Base-by-base conservation (phyloP, 2,797 vertebrate genomes). In the Leptoclinus maculatus region DNA sequence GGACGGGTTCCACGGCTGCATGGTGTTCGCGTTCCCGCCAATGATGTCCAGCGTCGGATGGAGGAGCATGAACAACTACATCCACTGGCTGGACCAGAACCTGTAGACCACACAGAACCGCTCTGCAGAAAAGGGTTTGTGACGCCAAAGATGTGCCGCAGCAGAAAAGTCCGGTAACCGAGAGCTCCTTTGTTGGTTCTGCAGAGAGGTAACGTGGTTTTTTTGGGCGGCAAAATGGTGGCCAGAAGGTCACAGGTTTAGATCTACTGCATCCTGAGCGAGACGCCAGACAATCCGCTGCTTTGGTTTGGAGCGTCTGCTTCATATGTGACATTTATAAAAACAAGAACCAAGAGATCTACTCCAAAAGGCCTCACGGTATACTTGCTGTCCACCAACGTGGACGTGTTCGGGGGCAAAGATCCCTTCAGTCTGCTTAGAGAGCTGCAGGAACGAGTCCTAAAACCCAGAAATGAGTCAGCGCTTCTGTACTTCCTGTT, bases 1-100 rank as follows among this genome's bases (percentile, higher is more conserved):
- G 62, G 97, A 99, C 67, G 97, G 97, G 23, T 99, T 99, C 80
- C 98, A 99, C 0, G 98, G 96, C 56, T 98, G 97, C 88, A 96
- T 99, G 95, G 95, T 97, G 78, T 99, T 99, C 38, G 96, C 96
- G 0, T 89, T 92, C 69, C 96, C 95, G 94, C 97, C 97, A 0
- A 93, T 95, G 47, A 85, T 92, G 84, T 99, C 98, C 29, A 86
- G 90, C 0, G 96, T 98, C 0, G 97, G 97, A 5, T 32, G 83
- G 69, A 94, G 94, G 84, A 97, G 96, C 91, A 92, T 96, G 87
- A 90, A 93, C 75, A 97, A 94, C 88, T 99, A 96, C 80, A 94
- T 99, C 71, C 93, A 74, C 57, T 99, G 98, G 98, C 90, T 99
- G 81, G 94, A 96, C 81, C 92, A 96, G 82, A 97, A 98, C 53